Evolutionary conservation across 2,113 vertebrate genomes (phyloP), one percentile per base, ranked within the genome.

Genomic region (Callorhinus ursinus): DNA sequence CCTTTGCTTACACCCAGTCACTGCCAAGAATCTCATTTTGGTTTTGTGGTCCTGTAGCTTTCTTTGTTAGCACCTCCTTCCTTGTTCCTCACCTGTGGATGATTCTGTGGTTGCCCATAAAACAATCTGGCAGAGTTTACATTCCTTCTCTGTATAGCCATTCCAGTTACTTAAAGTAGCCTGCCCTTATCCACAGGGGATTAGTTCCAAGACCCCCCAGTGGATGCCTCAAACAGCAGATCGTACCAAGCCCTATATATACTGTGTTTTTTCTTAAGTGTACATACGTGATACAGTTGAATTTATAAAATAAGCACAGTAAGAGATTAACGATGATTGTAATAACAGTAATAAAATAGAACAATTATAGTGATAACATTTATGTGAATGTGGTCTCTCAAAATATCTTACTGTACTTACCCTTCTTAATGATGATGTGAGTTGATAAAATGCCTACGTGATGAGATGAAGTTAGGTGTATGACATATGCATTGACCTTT

Each of bases 101-200:
- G 28, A 59, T 61, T 46, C 59, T 65, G 7, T n/a, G 42, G 57
- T 19, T 4, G 12, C 55, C 76, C 39, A 16, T 39, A 19, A 14
- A 80, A 42, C 14, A 14, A 0, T 28, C 0, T 1, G 24, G 42
- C 28, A 33, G 28, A 11, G 31, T 53, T 53, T 46, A 8, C 28
- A 0, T 90, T 59, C 3, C 28, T 63, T 42, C 12, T 51, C 4
- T 7, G 16, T 42, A 14, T 0, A 5, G 33, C 39, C 7, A 0
- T 49, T 42, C 21, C n/a, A 13, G 24, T 49, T 53, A n/a, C 49
- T 88, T 28, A 10, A 33, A 19, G 76, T 33, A 79, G 49, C 31
- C 76, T 21, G 74, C 31, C 76, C 49, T 33, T 33, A 53, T 51
- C 31, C 31, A 3, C 2, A 0, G 49, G 74, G 42, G 18, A 18